Percentiles rank a stretch among this genome's conserved stretches.
Conservation (phyloP, 2,113 vertebrate species). For the Pipra filicauda region DNA sequence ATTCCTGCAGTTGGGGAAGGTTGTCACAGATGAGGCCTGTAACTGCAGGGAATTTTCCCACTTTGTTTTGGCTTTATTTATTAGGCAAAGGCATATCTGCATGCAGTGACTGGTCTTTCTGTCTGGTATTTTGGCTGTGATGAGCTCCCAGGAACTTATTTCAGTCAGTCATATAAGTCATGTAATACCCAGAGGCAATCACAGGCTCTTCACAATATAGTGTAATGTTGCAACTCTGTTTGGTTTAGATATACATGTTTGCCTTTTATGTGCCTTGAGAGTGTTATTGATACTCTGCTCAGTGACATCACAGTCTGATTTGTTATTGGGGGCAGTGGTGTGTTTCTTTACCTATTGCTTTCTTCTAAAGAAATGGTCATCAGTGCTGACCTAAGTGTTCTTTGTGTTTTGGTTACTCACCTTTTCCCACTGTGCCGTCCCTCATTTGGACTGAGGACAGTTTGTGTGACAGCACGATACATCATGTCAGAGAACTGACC, state of each 20-base stretch:
- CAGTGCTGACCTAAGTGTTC: not conserved
- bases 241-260: not conserved
- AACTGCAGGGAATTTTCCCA: not conserved
- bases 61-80: not conserved
- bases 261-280: not conserved
- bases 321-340: accelerated
- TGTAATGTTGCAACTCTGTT: not conserved
- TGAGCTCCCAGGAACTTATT: not conserved
- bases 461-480: not conserved
- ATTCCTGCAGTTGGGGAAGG: not conserved
- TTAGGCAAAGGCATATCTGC: not conserved
- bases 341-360: not conserved
- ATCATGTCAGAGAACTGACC: not conserved
- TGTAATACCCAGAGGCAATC: not conserved
- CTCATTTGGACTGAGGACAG: not conserved
- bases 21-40: not conserved
- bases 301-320: not conserved
- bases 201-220: not conserved
- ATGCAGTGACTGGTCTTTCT: not conserved
- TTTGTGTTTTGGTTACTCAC: not conserved
- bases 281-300: not conserved
- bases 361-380: not conserved
- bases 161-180: not conserved
- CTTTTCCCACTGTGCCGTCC: not conserved
- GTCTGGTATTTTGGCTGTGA: not conserved